Percentiles rank a stretch among this genome's conserved stretches.
Evolutionary conservation across 1,140 invertebrate genomes (phyloP).

Genomic region (Brachionus asplanchnoidis): DNA sequence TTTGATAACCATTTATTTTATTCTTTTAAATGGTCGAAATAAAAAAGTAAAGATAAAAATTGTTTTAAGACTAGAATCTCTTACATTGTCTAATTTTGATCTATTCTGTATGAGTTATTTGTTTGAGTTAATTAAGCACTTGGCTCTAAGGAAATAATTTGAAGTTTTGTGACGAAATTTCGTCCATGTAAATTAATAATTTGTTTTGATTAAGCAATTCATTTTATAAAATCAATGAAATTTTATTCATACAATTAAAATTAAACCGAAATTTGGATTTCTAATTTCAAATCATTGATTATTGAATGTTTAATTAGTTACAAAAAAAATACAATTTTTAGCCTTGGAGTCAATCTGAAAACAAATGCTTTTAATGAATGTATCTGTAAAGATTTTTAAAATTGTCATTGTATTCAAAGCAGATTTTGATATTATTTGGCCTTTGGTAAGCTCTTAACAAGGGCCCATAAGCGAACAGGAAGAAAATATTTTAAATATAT

Average conservation of each 20-base stretch:
- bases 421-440: not conserved
- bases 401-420: not conserved
- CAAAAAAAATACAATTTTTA: not conserved
- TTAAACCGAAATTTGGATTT: not conserved
- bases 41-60: too few species aligned
- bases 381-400: not conserved
- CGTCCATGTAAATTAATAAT: not conserved
- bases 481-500: slow-evolving; percentile 4
- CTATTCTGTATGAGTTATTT: not conserved
- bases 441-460: not conserved
- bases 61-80: too few species aligned
- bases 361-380: not conserved
- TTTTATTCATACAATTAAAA: not conserved
- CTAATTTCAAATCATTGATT: not conserved
- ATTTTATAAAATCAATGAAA: not conserved
- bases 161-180: not conserved
- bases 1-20: too few species aligned
- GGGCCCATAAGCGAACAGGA: not conserved
- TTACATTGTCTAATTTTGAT: too few species aligned
- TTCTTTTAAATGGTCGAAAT: too few species aligned
- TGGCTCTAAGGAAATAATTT: not conserved
- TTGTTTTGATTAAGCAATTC: not conserved
- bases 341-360: not conserved
- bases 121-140: not conserved
- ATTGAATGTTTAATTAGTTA: not conserved